Evolutionary conservation across 92 coral and sea anemone species (phyloP), one percentile per base, ranked within the genome.

Genomic region (Metridium senile): DNA sequence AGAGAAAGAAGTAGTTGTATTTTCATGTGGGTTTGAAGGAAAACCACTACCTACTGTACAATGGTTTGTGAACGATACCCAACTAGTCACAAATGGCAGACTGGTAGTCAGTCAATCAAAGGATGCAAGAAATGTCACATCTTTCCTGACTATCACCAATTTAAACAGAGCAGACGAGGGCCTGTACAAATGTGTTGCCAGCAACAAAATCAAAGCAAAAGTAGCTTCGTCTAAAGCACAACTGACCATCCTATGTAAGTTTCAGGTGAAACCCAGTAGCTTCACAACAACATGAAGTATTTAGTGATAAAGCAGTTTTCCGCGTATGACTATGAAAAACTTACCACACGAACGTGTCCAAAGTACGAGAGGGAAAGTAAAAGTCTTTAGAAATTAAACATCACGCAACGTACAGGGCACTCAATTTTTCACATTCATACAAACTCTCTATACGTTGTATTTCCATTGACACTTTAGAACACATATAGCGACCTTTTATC

Each of bases 141-240:
- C 82, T 31, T 62, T 78, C 10, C 79, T 85, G 69, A 80, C 78
- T 49, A 80, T 85, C 69, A 54, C 6, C 35, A 79, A 63, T 22
- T 28, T 79, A 29, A 62, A 70, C 4, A 58, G 82, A 28, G 20
- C 51, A 33, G 89, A 84, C 21, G 84, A 73, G 35, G 89, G 84
- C n/a, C 33, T 20, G 6, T 84, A 84, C 33, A 27, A 33, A 23
- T 84, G 89, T 45, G 32, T 27, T 3, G 81, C 77, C 16, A 47
- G 45, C 17, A 84, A 84, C 66, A 56, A 16, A 0, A 11, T 75
- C 39, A 16, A 28, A 28, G 32, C 65, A 21, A 21, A 58, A 3
- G 65, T 58, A 2, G 4, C 65, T 8, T 66, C 72, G 16, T 3
- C 47, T 9, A 49, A 18, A 33, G 72, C 72, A 66, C 4, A 31